A percentile compares a stretch with the other conserved stretches of the same genome.
Conservation (phyloP, 64 coral and sea anemone species). For the Montipora cactus region DNA sequence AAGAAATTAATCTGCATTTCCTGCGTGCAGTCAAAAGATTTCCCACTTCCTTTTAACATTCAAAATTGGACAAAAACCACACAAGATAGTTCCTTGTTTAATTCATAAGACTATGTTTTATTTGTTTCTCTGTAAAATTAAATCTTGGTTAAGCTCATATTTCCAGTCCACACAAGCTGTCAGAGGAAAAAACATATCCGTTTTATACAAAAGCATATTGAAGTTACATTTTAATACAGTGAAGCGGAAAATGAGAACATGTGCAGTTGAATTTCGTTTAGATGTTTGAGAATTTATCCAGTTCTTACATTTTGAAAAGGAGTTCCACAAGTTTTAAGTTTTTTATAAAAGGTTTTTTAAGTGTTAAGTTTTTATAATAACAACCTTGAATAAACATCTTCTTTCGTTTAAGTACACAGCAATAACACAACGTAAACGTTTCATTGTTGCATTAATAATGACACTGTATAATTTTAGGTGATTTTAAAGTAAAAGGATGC, state of each 20-base stretch:
- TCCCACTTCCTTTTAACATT: background rate
- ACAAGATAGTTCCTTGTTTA: background rate
- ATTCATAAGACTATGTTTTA: background rate
- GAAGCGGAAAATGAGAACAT: too few relatives aligned
- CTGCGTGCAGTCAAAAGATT: background rate
- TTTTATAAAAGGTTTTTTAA: background rate
- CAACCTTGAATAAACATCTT: constrained; percentile 21
- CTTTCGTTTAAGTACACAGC: constrained; percentile 2
- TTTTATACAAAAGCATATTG: background rate
- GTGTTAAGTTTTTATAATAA: background rate
- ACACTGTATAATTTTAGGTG: background rate
- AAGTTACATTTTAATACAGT: background rate
- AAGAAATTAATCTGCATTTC: background rate
- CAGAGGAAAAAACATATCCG: background rate
- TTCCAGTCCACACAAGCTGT: background rate
- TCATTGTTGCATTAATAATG: background rate
- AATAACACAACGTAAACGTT: constrained; percentile 25
- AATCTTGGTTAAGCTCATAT: background rate
- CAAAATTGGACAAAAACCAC: background rate
- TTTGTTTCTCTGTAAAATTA: constrained; percentile 2
- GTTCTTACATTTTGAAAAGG: background rate
- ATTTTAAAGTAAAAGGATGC: too few relatives aligned
- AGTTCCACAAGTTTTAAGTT: background rate
- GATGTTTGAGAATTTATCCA: background rate
- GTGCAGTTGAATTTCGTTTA: too few relatives aligned